phyloP scores from a whole-genome alignment of 1,140 invertebrate species.

The Chlorops oryzae region DNA sequence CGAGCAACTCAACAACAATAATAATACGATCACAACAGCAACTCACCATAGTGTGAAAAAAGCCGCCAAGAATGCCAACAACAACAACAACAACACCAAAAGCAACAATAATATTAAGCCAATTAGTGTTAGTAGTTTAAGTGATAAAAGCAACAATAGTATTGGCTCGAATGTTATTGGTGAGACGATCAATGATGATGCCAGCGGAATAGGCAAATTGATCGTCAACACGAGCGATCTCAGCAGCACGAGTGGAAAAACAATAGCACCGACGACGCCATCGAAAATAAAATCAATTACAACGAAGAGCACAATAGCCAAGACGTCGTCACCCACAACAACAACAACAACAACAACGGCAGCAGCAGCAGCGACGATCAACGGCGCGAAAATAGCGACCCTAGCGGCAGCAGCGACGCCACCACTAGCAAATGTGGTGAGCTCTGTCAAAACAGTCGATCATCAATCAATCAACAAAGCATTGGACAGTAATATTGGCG shows the following conservation, averaged over 20 bases:
- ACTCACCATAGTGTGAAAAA: no score
- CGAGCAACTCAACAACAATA: no score
- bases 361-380: conserved; percentile 5
- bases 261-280: neutral
- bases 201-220: no score
- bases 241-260: no score
- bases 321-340: conserved; percentile 2
- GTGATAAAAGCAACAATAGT: no score
- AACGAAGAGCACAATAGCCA: neutral
- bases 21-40: no score
- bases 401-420: neutral
- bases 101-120: no score
- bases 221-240: no score
- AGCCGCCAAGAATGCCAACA: conserved; percentile 5
- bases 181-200: no score
- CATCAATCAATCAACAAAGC: neutral
- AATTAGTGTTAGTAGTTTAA: no score
- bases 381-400: neutral
- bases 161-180: no score
- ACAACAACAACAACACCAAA: conserved; percentile 8
- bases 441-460: neutral
- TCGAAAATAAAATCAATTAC: neutral
- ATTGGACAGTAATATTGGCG: neutral
- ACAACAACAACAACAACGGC: conserved; percentile 3
- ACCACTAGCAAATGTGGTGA: neutral